Conservation (phyloP, 1,140 invertebrate genomes). For the Drosophila burlai region DNA sequence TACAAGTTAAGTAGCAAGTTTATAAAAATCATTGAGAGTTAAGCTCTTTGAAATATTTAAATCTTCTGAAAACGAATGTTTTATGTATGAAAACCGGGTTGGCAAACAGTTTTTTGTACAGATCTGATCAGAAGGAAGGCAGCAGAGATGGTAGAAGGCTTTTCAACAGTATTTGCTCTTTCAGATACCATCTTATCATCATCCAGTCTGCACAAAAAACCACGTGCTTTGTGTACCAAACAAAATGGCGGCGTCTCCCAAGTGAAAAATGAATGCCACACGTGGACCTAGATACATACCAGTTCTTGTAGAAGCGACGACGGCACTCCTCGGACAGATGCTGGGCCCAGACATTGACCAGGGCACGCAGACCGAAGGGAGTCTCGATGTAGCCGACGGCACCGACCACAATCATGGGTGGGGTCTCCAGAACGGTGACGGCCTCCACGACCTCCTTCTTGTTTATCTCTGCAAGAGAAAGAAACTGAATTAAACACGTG, state of each 20-base stretch:
- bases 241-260: slow-evolving; percentile 54
- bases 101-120: slow-evolving; percentile 14
- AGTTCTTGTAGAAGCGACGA: slow-evolving; percentile 99
- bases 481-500: slow-evolving; percentile 36
- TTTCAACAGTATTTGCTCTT: slow-evolving; percentile 70
- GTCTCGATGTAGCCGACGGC: slow-evolving; percentile 99
- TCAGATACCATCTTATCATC: slow-evolving; percentile 85
- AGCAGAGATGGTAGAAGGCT: slow-evolving; percentile 82
- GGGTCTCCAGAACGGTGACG: slow-evolving; percentile 99
- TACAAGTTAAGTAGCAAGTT: neutral
- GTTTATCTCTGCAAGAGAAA: slow-evolving; percentile 93
- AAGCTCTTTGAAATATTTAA: too few species aligned
- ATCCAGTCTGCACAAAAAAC: slow-evolving; percentile 52
- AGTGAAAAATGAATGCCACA: slow-evolving; percentile 8
- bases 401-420: slow-evolving; percentile 99
- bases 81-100: neutral
- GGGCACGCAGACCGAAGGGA: slow-evolving; percentile 96
- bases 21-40: neutral
- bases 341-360: slow-evolving; percentile 99
- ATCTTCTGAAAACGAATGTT: neutral
- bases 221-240: slow-evolving; percentile 44
- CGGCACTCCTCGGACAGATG: slow-evolving; percentile 99
- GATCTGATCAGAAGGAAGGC: slow-evolving; percentile 85
- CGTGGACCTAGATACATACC: slow-evolving; percentile 89
- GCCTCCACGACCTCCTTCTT: slow-evolving; percentile 99